A percentile compares a stretch with the other conserved stretches of the same genome.
Evolutionary conservation across 1,140 invertebrate species (phyloP).

Genomic region (Zaprionus tsacasi): DNA sequence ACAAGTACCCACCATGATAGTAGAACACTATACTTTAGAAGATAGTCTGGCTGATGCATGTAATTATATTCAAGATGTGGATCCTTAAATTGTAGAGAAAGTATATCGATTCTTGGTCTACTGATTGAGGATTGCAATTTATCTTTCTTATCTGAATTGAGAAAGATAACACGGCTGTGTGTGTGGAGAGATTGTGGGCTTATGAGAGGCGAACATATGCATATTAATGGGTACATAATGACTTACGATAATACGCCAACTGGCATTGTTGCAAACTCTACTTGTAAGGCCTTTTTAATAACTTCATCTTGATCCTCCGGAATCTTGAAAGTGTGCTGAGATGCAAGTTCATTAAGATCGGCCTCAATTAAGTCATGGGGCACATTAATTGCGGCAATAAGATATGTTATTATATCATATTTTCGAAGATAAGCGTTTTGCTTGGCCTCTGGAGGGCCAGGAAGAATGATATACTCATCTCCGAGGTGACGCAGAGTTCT

Average conservation of each 20-base stretch:
- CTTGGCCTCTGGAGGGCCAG: slow-evolving; percentile 87
- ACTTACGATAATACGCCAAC: slow-evolving; percentile 68
- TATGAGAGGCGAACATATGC: no score
- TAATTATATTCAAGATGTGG: slow-evolving; percentile 61
- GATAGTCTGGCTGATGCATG: slow-evolving; percentile 67
- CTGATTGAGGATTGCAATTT: slow-evolving; percentile 9
- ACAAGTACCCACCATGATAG: slow-evolving; percentile 47
- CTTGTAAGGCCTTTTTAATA: slow-evolving; percentile 13
- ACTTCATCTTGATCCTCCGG: neutral
- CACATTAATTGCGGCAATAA: slow-evolving; percentile 85
- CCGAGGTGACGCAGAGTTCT: slow-evolving; percentile 88
- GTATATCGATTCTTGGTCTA: slow-evolving; percentile 8
- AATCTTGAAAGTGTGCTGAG: neutral
- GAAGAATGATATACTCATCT: slow-evolving; percentile 77
- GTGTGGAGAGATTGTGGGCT: no score
- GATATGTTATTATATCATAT: slow-evolving; percentile 89
- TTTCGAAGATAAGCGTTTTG: slow-evolving; percentile 88
- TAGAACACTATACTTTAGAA: slow-evolving; percentile 70
- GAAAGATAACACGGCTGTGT: no score
- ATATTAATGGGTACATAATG: no score
- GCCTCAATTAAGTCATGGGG: neutral
- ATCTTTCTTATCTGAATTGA: neutral
- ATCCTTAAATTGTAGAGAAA: slow-evolving; percentile 61
- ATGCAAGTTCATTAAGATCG: neutral
- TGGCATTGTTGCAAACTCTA: slow-evolving; percentile 73